Conservation (phyloP, 2,797 vertebrate genomes). For the Vultur gryphus region DNA sequence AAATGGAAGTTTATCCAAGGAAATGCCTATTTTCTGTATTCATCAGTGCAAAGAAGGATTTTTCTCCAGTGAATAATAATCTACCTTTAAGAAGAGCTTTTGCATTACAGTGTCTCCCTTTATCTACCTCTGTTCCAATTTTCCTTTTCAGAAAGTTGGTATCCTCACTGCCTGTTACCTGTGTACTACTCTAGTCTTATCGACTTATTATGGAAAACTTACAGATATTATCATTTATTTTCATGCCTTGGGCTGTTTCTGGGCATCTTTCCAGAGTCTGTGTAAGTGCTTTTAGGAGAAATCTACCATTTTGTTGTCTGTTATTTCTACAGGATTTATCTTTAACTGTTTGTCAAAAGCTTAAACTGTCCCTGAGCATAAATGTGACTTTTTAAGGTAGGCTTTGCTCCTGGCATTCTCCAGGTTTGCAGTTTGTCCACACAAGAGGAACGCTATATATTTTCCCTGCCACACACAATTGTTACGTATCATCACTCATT, state of each 20-base stretch:
- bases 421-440: background rate
- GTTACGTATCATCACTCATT: background rate
- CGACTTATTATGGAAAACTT: slow-evolving; percentile 1
- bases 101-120: background rate
- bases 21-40: background rate
- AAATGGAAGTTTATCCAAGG: background rate
- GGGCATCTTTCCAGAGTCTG: slow-evolving; percentile 9
- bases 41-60: background rate
- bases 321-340: slow-evolving; percentile 24
- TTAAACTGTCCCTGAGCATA: background rate
- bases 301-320: slow-evolving; percentile 16
- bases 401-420: background rate
- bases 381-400: background rate
- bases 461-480: background rate
- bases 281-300: slow-evolving; percentile 14
- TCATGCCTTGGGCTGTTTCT: background rate
- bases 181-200: background rate
- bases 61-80: background rate
- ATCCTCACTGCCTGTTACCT: background rate
- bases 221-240: slow-evolving; percentile 9
- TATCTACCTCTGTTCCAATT: background rate
- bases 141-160: background rate
- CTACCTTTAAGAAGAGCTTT: background rate
- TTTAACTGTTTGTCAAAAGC: slow-evolving; percentile 11
- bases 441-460: background rate